Evolutionary conservation across 2,888 invertebrate species (phyloP).

Genomic region (Perdita meconis): DNA sequence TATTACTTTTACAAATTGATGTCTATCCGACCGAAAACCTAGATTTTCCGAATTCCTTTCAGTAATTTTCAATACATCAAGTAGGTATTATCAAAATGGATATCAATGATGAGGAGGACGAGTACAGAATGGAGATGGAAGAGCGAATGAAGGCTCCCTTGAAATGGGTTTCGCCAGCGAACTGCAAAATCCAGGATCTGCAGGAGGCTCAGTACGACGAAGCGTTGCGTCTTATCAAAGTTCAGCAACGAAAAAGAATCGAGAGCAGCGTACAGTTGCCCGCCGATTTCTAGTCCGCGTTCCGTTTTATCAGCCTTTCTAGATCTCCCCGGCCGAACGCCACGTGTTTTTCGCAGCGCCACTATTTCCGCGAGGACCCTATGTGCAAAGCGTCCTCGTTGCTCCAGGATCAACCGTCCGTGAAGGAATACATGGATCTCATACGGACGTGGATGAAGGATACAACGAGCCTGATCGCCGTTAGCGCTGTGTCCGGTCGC

Average conservation of each 20-base stretch:
- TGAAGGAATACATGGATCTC: slow-evolving; percentile 69
- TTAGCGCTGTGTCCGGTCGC: slow-evolving; percentile 73
- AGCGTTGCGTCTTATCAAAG: slow-evolving; percentile 76
- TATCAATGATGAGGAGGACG: slow-evolving; percentile 53
- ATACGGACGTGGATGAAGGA: slow-evolving; percentile 77
- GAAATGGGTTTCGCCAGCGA: slow-evolving; percentile 69
- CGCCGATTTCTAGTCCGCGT: background rate
- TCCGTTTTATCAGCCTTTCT: background rate
- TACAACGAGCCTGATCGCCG: slow-evolving; percentile 76
- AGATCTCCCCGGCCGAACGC: background rate
- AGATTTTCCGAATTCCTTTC: background rate
- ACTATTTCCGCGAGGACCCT: slow-evolving; percentile 76
- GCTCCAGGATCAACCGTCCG: slow-evolving; percentile 69
- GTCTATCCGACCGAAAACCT: no score
- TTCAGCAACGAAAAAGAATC: slow-evolving; percentile 50
- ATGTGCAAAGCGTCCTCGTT: slow-evolving; percentile 74
- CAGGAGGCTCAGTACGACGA: slow-evolving; percentile 74
- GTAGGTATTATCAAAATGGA: background rate
- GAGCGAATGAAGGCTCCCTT: slow-evolving; percentile 71
- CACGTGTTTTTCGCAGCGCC: slow-evolving; percentile 66
- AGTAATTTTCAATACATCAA: no score
- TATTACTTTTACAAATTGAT: background rate
- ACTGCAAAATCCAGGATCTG: slow-evolving; percentile 75
- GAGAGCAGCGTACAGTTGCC: background rate
- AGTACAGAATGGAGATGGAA: slow-evolving; percentile 56